Evolutionary conservation across 2,888 invertebrate genomes (phyloP).

Genomic region (Pecten maximus): DNA sequence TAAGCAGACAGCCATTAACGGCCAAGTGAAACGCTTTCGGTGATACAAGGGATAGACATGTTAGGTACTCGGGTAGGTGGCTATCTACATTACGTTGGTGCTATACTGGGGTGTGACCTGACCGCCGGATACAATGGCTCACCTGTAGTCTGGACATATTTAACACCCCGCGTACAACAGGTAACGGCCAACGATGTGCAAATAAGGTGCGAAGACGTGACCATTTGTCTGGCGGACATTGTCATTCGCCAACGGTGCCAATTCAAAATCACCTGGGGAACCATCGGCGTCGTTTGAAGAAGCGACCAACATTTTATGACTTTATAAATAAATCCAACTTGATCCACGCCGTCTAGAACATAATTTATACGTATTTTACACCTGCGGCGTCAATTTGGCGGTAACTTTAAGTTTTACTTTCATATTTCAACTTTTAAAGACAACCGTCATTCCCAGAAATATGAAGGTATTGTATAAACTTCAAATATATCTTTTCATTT

Average conservation of each 20-base stretch:
- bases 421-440: constrained; percentile 20
- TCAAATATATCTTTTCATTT: not conserved
- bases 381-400: constrained; percentile 29
- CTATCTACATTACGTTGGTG: not conserved
- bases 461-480: constrained; percentile 17
- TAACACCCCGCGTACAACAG: not conserved
- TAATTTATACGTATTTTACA: not conserved
- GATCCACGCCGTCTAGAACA: not conserved
- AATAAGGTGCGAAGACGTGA: constrained; percentile 6
- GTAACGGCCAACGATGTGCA: constrained; percentile 5
- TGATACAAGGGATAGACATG: not conserved
- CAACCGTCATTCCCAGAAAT: constrained; percentile 5
- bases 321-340: constrained; percentile 24
- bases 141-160: not conserved
- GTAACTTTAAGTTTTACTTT: not conserved
- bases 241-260: not conserved
- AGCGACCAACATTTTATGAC: constrained; percentile 16
- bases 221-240: constrained; percentile 23
- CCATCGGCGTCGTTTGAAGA: constrained; percentile 7
- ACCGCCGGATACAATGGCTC: not conserved
- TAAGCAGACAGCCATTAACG: not conserved
- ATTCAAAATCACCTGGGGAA: constrained; percentile 11
- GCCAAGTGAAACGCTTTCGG: not conserved
- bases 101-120: constrained; percentile 22
- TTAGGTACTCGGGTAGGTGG: not conserved